Conservation (phyloP, 2,888 invertebrate genomes). For the Leucozona laternaria region DNA sequence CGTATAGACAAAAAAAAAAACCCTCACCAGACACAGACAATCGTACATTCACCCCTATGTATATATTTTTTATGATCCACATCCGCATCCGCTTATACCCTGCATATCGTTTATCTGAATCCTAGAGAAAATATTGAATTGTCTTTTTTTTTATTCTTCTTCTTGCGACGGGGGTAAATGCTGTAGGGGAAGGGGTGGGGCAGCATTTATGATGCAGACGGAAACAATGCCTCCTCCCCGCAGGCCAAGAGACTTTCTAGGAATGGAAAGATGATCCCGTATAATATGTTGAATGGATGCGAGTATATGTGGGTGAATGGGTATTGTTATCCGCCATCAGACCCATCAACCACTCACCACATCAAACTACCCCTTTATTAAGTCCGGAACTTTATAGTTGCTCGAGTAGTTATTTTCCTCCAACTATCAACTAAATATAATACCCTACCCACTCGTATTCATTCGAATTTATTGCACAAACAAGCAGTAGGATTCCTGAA, state of each 20-base stretch:
- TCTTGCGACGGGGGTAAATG: not conserved
- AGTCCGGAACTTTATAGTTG: constrained; percentile 48
- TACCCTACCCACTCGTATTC: constrained; percentile 7
- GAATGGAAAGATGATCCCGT: constrained; percentile 26
- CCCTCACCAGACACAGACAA: not conserved
- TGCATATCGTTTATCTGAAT: constrained; percentile 42
- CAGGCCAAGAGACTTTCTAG: not conserved
- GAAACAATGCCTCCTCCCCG: constrained; percentile 10
- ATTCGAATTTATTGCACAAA: constrained; percentile 54
- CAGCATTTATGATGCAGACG: constrained; percentile 28
- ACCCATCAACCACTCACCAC: constrained; percentile 2
- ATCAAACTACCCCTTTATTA: constrained; percentile 31
- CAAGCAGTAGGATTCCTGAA: constrained; percentile 11
- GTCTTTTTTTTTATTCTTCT: not conserved
- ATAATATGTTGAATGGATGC: not conserved
- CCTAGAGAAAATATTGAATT: constrained; percentile 46
- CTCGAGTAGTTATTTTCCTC: constrained; percentile 21
- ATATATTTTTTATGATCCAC: constrained; percentile 3
- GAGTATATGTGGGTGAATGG: not conserved
- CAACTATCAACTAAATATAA: not conserved
- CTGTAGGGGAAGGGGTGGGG: not conserved
- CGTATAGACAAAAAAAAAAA: not conserved
- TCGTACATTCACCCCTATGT: constrained; percentile 44
- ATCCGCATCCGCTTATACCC: constrained; percentile 12
- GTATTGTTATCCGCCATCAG: not conserved